Evolutionary conservation across 2,888 invertebrate genomes (phyloP), one percentile per base, ranked within the genome.

Genomic region (Spodoptera exigua): DNA sequence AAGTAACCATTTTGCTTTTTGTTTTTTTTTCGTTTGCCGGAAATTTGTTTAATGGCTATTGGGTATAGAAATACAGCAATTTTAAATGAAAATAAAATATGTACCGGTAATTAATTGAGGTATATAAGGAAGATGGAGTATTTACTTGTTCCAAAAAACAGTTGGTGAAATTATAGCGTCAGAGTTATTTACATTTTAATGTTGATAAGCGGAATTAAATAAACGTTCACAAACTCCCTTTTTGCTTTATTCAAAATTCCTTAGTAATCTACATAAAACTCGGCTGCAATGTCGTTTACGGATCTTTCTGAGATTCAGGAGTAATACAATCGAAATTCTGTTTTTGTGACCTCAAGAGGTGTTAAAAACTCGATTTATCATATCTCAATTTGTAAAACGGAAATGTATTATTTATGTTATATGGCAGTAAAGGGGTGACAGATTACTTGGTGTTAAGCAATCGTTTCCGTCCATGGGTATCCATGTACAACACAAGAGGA

Each of bases 1-100:
- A 21, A 36, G 27, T 45, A 21, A 36, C 44, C 51, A 52, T 60
- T 47, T 54, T 59, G 43, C 11, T 51, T 58, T 63, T 69, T 44
- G 45, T 59, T 55, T 47, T 36, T 51, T 58, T 63, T 69, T 44
- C 43, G 59, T 55, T 47, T 36, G 41, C 63, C 48, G 72, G 63
- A 69, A 63, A 71, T 74, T 78, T 49, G 45, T 76, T 69, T 57
- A 56, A 53, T 53, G 51, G 55, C 68, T 61, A 64, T 52, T 57
- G 58, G 55, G 55, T 64, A 67, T 58, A 39, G 51, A 65, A 73
- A 56, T 58, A 44, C 27, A 58, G 32, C 51, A 14, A 47, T 68
- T n/a, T 47, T 43, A 11, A 67, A 46, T 54, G 2, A 11, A 55
- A 4, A 16, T 36, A 5, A 14, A 46, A 41, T 39, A 13, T 47